Percentiles rank a stretch among this genome's conserved stretches.
phyloP scores from a whole-genome alignment of 1,140 invertebrate species.

The Neodiprion pinetum region DNA sequence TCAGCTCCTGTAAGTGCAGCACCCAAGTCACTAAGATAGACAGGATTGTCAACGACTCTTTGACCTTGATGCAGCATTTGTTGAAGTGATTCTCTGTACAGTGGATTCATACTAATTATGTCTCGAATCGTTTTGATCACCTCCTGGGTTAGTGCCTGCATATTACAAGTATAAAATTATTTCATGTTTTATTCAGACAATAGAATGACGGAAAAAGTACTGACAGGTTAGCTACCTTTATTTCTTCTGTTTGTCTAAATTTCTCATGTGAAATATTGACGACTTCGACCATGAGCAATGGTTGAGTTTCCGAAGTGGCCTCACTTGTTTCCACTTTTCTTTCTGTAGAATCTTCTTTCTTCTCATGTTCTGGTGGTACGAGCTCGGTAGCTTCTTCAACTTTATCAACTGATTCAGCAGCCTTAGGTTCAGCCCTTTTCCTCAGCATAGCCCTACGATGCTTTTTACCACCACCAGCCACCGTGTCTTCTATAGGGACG shows the following conservation, averaged over 20 bases:
- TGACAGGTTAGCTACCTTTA: conserved; percentile 74
- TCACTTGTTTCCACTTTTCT: conserved; percentile 35
- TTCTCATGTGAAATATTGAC: conserved; percentile 92
- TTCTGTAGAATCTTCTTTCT: conserved; percentile 62
- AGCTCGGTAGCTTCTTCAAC: conserved; percentile 19
- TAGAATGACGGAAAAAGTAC: neutral
- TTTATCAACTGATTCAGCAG: conserved; percentile 28
- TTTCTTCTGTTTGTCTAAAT: conserved; percentile 92
- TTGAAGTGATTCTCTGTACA: conserved; percentile 90
- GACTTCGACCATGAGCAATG: conserved; percentile 92
- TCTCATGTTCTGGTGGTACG: conserved; percentile 53
- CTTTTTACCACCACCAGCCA: conserved; percentile 38
- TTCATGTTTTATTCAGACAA: neutral
- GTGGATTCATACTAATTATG: conserved; percentile 94
- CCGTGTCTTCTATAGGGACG: conserved; percentile 60
- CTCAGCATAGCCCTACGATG: conserved; percentile 43
- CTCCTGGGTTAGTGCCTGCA: conserved; percentile 91
- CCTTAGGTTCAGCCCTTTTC: conserved; percentile 36
- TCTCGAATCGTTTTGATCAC: conserved; percentile 97
- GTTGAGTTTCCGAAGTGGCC: conserved; percentile 40
- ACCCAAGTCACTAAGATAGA: conserved; percentile 96
- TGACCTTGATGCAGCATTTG: conserved; percentile 96
- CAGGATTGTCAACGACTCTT: conserved; percentile 97
- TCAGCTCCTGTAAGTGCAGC: conserved; percentile 95
- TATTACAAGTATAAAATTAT: conserved; percentile 26